Base-by-base conservation (phyloP, 2,113 vertebrate species). In the Prionailurus bengalensis region DNA sequence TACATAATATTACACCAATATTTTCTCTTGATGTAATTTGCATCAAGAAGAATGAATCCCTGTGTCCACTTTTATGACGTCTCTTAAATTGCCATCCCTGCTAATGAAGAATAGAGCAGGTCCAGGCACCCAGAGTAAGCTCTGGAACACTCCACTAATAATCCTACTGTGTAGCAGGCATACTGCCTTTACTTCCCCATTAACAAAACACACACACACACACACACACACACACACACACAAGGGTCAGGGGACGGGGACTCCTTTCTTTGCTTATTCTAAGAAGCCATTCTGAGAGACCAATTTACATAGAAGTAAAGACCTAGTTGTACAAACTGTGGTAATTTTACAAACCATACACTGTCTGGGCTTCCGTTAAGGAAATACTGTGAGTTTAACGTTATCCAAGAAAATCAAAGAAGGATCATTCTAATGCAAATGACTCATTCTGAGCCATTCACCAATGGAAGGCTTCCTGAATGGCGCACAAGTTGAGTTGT, bases 381-480 rank as follows among this genome's bases (percentile, higher is more conserved):
- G 89, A 98, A 98, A 96, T 91, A 29, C 25, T 53, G 97, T 93
- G 97, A 98, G 98, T 99, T 98, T 98, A 92, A 98, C 92, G 63
- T 98, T 97, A 94, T 91, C 81, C 80, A 97, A 97, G 97, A 95
- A 97, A 98, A 86, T 87, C 96, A 93, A 92, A 94, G 93, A 96
- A 68, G n/a, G 14, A 96, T 33, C 66, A 98, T 99, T 99, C 68
- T 99, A 95, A 99, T 99, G 98, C 91, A 99, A 99, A 99, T 98
- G 55, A 82, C 0, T 70, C 95, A 95, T 98, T 97, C 85, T 95
- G 98, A 93, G 96, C 95, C 87, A 91, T 98, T 98, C 94, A 98
- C 93, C 98, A 98, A 97, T 63, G 94, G 98, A 97, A 98, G 95
- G 31, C 78, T 91, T 93, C 51, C 16, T 98, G 97, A 99, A 98